phyloP scores from a whole-genome alignment of 1,140 invertebrate genomes.

The Amyelois transitella region DNA sequence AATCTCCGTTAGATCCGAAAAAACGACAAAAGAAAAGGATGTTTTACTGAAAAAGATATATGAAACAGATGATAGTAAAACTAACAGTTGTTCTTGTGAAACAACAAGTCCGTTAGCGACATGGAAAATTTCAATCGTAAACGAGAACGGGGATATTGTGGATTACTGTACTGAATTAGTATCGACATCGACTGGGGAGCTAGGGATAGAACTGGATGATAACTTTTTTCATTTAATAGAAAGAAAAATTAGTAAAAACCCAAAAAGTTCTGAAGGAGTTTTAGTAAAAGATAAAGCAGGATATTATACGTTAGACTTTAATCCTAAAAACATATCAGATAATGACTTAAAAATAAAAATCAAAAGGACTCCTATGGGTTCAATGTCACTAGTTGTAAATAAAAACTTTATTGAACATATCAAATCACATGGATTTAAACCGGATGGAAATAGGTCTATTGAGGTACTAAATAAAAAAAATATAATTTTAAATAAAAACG shows the following conservation, averaged over 20 bases:
- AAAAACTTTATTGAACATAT: conserved; percentile 17
- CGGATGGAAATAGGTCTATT: neutral
- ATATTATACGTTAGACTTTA: conserved; percentile 20
- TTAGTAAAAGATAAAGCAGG: conserved; percentile 24
- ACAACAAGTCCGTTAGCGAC: neutral
- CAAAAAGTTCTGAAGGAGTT: conserved; percentile 14
- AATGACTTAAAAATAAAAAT: conserved; percentile 17
- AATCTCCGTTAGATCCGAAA: too few relatives aligned
- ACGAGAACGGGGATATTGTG: neutral
- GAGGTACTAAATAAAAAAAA: neutral
- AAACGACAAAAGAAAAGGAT: neutral
- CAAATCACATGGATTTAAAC: conserved; percentile 4
- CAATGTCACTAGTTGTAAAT: conserved; percentile 23
- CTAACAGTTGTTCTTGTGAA: neutral
- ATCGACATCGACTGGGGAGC: conserved; percentile 20
- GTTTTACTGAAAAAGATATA: neutral
- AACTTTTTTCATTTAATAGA: conserved; percentile 26
- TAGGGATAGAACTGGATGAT: conserved; percentile 31
- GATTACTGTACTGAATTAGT: conserved; percentile 11
- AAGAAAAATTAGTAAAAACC: conserved; percentile 16
- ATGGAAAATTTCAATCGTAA: neutral
- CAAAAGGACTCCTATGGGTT: conserved; percentile 27
- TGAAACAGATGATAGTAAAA: neutral
- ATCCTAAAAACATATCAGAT: conserved; percentile 5
- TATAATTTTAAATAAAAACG: neutral